phyloP scores from a whole-genome alignment of 2,888 invertebrate species.

The Trimorus sp. region DNA sequence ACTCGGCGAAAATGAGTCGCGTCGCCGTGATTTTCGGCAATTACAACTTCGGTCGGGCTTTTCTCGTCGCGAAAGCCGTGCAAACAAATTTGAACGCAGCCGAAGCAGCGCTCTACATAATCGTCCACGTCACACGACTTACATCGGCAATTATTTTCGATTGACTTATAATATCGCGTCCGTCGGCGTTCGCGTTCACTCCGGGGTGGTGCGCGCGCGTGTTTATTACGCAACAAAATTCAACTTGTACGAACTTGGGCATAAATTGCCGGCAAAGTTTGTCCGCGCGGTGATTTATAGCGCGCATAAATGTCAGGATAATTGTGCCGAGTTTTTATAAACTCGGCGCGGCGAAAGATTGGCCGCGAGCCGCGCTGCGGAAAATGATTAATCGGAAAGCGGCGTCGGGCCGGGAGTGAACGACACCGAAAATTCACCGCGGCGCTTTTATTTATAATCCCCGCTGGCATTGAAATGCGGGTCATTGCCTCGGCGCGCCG shows the following conservation, averaged over 20 bases:
- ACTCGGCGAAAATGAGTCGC: too few species aligned
- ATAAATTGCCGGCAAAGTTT: conserved; percentile 47
- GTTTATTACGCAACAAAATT: conserved; percentile 47
- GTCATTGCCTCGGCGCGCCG: conserved; percentile 52
- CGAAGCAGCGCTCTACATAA: neutral
- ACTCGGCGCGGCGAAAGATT: conserved; percentile 21
- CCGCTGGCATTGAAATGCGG: conserved; percentile 58
- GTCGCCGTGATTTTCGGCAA: too few species aligned
- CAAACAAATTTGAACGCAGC: too few species aligned
- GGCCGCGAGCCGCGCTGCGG: neutral
- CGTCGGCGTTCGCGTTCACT: conserved; percentile 4
- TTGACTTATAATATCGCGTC: conserved; percentile 25
- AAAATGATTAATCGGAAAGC: conserved; percentile 36
- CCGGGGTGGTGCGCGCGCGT: conserved; percentile 33
- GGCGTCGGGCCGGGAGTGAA: conserved; percentile 12
- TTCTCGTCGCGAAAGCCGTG: too few species aligned
- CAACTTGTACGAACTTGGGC: conserved; percentile 39
- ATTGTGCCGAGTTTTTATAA: conserved; percentile 38
- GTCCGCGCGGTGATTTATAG: conserved; percentile 46
- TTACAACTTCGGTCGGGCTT: too few species aligned
- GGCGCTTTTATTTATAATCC: conserved; percentile 23
- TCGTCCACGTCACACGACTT: conserved; percentile 10
- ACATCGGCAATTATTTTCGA: conserved; percentile 18
- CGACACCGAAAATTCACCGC: conserved; percentile 24
- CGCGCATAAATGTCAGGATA: conserved; percentile 47